Evolutionary conservation across 2,113 vertebrate species (phyloP), one percentile per base, ranked within the genome.

Genomic region (Gyps fulvus): DNA sequence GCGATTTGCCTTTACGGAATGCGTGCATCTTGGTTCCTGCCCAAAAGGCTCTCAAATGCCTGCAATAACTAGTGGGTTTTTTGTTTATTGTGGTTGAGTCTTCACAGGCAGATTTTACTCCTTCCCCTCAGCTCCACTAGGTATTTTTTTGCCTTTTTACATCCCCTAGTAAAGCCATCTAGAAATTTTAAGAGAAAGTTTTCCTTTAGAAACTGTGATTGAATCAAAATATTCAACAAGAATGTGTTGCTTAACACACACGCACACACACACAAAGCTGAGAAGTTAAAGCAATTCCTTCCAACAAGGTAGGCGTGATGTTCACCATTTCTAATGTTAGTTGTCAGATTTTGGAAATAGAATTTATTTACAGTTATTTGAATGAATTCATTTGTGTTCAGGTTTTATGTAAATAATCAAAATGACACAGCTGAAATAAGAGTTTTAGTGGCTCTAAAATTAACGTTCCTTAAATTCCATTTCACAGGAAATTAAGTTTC

Each of bases 401-500:
- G 65, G 82, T 94, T 94, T 93, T 47, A 43, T 67, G 61, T 50
- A 91, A 93, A 92, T 79, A 96, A 78, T 65, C 49, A 76, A 66
- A 89, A 78, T 21, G 1, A 91, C 62, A 67, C 32, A 52, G 59
- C 47, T 87, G 63, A 93, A 96, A 74, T 47, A 87, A 52, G 74
- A 82, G 22, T 26, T 74, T 70, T 52, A 86, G 19, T 63, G 8
- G 52, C 77, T 78, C 19, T 90, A 87, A 92, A 96, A 92, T 74
- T 78, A 90, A 90, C 47, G 52, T 71, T 89, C 72, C 67, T 27
- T 81, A 78, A 88, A 90, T 57, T 90, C 62, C 26, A 82, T 93
- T 87, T 86, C 66, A 93, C 31, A 66, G 85, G 54, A 95, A 93
- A 93, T 96, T 86, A 92, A 70, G n/a, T 78, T 92, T 90, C 66